Evolutionary conservation across 2,888 invertebrate species (phyloP).

Genomic region (Adineta ricciae): DNA sequence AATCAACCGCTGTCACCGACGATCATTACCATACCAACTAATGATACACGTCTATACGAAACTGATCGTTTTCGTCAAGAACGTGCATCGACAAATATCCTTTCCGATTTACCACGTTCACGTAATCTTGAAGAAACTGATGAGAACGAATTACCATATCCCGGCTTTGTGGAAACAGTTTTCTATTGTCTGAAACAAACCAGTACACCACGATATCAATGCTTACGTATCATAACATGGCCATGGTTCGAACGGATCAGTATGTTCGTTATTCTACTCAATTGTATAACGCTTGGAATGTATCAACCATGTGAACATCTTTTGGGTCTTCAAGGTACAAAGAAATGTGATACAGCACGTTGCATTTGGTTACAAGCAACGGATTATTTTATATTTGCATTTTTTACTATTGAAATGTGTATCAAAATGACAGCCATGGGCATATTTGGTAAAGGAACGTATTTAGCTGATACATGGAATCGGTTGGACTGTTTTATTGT

Average conservation of each 20-base stretch:
- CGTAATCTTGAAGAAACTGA: constrained; percentile 11
- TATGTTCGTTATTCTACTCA: constrained; percentile 91
- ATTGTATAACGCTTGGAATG: constrained; percentile 97
- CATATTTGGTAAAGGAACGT: constrained; percentile 73
- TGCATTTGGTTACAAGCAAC: constrained; percentile 64
- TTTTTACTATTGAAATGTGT: constrained; percentile 92
- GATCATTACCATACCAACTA: background rate
- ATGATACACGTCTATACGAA: background rate
- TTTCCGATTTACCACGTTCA: background rate
- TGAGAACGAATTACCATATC: constrained; percentile 64
- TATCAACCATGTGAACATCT: constrained; percentile 74
- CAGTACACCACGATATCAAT: constrained; percentile 80
- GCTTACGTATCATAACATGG: constrained; percentile 89
- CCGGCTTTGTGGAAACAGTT: constrained; percentile 76
- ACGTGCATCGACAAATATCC: background rate
- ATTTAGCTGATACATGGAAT: constrained; percentile 97
- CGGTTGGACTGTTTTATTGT: constrained; percentile 95
- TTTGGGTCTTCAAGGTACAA: background rate
- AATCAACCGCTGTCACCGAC: background rate
- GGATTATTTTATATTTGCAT: constrained; percentile 95
- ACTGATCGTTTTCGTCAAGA: background rate
- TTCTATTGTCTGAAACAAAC: constrained; percentile 79
- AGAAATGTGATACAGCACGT: constrained; percentile 45
- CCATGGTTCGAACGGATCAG: constrained; percentile 99
- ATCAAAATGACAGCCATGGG: constrained; percentile 98